Percentiles rank a stretch among this genome's conserved stretches.
Conservation (phyloP, 2,113 vertebrate species). For the Amblyopsis rosae region DNA sequence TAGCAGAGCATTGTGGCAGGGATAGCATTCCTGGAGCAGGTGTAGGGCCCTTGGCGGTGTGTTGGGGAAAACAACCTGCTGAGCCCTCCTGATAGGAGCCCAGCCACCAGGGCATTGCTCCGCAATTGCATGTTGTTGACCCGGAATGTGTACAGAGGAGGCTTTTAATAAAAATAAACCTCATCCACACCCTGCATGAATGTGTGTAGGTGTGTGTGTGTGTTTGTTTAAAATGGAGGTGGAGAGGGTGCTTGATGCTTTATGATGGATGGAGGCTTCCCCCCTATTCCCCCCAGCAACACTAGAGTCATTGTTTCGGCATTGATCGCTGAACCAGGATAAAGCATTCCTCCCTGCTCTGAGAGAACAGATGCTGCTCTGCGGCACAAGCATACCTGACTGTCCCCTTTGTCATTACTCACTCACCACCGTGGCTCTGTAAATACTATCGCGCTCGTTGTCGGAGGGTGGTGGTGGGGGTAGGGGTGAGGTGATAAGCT, state of each 20-base stretch:
- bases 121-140: conserved; percentile 48
- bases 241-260: too few species aligned
- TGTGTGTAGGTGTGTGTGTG: too few species aligned
- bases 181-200: conserved; percentile 7
- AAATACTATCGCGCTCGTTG: not conserved
- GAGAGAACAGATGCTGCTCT: conserved; percentile 37
- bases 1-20: too few species aligned
- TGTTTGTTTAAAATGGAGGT: too few species aligned
- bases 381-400: not conserved
- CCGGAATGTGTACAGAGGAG: conserved; percentile 33
- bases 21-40: too few species aligned
- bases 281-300: conserved; percentile 1
- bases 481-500: too few species aligned
- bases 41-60: too few species aligned
- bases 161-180: conserved; percentile 11
- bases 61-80: not conserved
- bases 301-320: conserved; percentile 41
- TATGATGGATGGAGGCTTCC: too few species aligned
- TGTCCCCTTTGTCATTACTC: not conserved
- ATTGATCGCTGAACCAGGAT: conserved; percentile 19
- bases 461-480: not conserved
- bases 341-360: conserved; percentile 39
- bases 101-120: conserved; percentile 24
- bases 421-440: not conserved
- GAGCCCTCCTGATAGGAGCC: not conserved